Percentiles rank a stretch among this genome's conserved stretches.
phyloP scores from a whole-genome alignment of 2,797 vertebrate genomes.

The Malurus leucopterus region DNA sequence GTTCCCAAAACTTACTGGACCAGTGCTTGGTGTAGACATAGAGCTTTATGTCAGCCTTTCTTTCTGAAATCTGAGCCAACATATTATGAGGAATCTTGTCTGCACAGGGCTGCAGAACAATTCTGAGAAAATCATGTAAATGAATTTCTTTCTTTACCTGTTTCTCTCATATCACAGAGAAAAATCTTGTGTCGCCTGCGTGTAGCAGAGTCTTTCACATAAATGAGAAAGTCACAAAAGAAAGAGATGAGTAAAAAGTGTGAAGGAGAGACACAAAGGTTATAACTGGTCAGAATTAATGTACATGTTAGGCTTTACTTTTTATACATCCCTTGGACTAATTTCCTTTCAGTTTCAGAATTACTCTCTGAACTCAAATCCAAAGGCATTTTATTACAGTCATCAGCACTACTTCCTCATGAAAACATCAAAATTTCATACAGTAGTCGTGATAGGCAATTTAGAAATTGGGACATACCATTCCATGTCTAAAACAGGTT shows the following conservation, averaged over 20 bases:
- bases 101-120: not conserved
- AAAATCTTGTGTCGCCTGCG: not conserved
- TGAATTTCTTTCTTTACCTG: not conserved
- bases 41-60: not conserved
- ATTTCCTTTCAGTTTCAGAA: not conserved
- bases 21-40: not conserved
- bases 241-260: not conserved
- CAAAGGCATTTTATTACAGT: not conserved
- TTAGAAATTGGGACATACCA: constrained; percentile 25
- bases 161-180: not conserved
- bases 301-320: not conserved
- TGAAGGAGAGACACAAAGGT: not conserved
- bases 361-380: not conserved
- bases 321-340: not conserved
- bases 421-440: constrained; percentile 15
- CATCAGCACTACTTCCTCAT: not conserved
- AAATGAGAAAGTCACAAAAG: not conserved
- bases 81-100: not conserved
- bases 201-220: not conserved
- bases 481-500: not conserved
- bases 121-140: not conserved
- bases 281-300: not conserved
- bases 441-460: not conserved
- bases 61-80: not conserved
- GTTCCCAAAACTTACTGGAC: not conserved